Evolutionary conservation across 1,140 invertebrate genomes (phyloP), one percentile per base, ranked within the genome.

Genomic region (Danaus plexippus): DNA sequence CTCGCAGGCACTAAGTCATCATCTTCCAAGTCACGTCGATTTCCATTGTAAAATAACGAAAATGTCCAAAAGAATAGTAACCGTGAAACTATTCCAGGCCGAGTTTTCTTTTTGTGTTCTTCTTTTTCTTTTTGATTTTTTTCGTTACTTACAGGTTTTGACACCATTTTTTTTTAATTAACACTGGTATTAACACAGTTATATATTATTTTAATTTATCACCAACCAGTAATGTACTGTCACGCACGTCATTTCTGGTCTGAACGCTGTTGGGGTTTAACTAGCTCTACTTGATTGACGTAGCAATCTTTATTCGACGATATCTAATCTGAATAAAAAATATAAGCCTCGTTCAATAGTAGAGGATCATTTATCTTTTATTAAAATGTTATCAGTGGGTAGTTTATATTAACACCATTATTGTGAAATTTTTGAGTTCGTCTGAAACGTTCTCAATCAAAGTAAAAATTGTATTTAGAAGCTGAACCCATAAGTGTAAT

Each of bases 1-100:
- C 90, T 87, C 3, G 91, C 88, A 50, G 88, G 88, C 65, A 90
- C 91, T 11, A 95, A 80, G 79, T 94, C 93, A 43, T 88, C 80
- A 43, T 91, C 78, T 67, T 92, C 90, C 32, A 94, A 73, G 64
- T 94, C 91, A 49, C 90, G 87, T 52, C 84, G 82, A 59, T 88
- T 90, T 9, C 92, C 92, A 45, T 88, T 73, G 75, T 88, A 91
- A 66, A 92, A 92, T 9, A 90, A 81, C 22, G 90, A 89, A 43
- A 92, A 75, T 43, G 89, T 88, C 90, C 91, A 93, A 62, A 90
- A 90, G 62, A 68, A 87, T 59, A 81, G 65, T 8, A 80, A 57
- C 11, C 85, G 72, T 8, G 77, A 76, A 6, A 87, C 55, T 1
- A 74, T 9, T 11, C 71, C 66, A 1, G 84, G 82, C 0, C 66